A percentile compares a stretch with the other conserved stretches of the same genome.
Evolutionary conservation across 2,888 invertebrate species (phyloP).

Genomic region (Dolichomitus sp.): DNA sequence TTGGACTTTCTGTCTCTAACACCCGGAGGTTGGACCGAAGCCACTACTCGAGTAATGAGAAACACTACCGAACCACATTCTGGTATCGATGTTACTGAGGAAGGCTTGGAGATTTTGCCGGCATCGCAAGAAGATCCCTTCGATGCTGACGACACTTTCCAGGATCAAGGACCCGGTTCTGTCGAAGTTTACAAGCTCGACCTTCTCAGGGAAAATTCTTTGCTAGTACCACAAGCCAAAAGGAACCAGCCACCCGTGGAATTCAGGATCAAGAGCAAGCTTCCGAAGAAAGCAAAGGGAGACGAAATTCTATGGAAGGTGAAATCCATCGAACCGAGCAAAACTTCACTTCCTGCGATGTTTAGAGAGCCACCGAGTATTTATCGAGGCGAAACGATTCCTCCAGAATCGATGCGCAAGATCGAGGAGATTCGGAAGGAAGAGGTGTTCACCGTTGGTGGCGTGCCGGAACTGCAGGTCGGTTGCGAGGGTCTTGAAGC

Average conservation of each 20-base stretch:
- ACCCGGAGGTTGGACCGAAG: slow-evolving; percentile 33
- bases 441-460: slow-evolving; percentile 72
- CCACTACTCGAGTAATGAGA: neutral
- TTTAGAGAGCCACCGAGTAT: slow-evolving; percentile 40
- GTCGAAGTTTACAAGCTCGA: slow-evolving; percentile 80
- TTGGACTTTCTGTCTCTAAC: slow-evolving; percentile 17
- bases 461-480: slow-evolving; percentile 81
- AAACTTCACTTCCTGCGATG: slow-evolving; percentile 39
- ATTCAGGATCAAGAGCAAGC: slow-evolving; percentile 69
- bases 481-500: slow-evolving; percentile 79
- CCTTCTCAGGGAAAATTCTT: slow-evolving; percentile 71
- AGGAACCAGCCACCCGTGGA: slow-evolving; percentile 43
- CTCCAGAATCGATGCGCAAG: slow-evolving; percentile 13
- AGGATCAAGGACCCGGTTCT: slow-evolving; percentile 81
- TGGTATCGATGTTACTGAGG: slow-evolving; percentile 27
- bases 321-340: slow-evolving; percentile 45
- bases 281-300: slow-evolving; percentile 70
- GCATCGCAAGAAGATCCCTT: slow-evolving; percentile 42
- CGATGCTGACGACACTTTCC: slow-evolving; percentile 72
- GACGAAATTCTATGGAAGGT: slow-evolving; percentile 64
- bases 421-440: slow-evolving; percentile 44
- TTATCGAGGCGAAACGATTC: neutral
- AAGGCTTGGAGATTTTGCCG: neutral
- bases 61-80: slow-evolving; percentile 13
- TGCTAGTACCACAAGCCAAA: slow-evolving; percentile 60